A percentile compares a stretch with the other conserved stretches of the same genome.
Conservation (phyloP, 2,113 vertebrate genomes). For the Psilopsiagon aymara region DNA sequence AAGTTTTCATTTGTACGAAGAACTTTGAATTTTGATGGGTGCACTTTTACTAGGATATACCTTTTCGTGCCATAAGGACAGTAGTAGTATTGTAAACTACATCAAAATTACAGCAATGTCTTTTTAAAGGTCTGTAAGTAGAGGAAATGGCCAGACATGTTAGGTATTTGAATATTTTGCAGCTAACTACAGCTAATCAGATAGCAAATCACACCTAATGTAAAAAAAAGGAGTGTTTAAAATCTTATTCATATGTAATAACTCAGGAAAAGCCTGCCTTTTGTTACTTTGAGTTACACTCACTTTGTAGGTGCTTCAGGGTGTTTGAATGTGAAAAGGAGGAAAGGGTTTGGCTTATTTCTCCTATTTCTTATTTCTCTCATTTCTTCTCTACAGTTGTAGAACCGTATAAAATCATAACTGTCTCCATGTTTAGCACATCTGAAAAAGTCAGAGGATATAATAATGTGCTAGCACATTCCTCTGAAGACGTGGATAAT, state of each 20-base stretch:
- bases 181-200: not conserved
- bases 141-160: not conserved
- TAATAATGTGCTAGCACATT: not conserved
- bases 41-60: not conserved
- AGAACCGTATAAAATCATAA: not conserved
- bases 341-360: not conserved
- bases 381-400: not conserved
- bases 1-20: not conserved
- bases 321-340: not conserved
- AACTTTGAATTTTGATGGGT: not conserved
- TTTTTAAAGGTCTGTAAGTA: not conserved
- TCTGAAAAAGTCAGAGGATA: not conserved
- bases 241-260: not conserved
- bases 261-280: not conserved
- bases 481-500: not conserved
- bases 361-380: not conserved
- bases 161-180: conserved; percentile 11
- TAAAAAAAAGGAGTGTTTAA: not conserved
- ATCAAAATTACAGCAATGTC: not conserved
- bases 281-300: not conserved
- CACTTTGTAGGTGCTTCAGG: not conserved
- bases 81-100: not conserved
- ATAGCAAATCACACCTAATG: not conserved
- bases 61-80: not conserved
- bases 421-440: not conserved